phyloP scores from a whole-genome alignment of 2,797 vertebrate genomes.

The Pagetopsis macropterus region DNA sequence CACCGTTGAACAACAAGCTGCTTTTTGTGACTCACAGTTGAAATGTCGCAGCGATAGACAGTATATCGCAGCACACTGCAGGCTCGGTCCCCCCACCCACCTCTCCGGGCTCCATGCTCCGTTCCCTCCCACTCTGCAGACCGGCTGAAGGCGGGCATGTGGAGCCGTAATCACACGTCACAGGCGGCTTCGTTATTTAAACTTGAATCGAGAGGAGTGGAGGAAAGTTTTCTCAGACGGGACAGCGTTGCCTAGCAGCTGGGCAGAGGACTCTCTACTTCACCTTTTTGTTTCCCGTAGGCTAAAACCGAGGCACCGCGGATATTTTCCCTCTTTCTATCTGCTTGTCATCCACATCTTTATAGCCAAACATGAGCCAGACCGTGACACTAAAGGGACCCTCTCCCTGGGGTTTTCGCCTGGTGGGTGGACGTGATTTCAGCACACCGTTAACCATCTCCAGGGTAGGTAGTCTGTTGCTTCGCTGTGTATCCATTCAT shows the following conservation, averaged over 20 bases:
- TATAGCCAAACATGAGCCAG: conserved; percentile 82
- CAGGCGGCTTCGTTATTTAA: conserved; percentile 78
- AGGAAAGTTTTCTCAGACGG: conserved; percentile 62
- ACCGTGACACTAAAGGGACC: conserved; percentile 91
- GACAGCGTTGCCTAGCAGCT: conserved; percentile 78
- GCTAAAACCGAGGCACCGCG: conserved; percentile 15
- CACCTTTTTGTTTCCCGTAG: not conserved
- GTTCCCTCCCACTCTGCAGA: conserved; percentile 40
- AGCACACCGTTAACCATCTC: conserved; percentile 94
- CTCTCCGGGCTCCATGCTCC: conserved; percentile 6
- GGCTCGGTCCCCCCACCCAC: not conserved
- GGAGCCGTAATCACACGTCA: conserved; percentile 72
- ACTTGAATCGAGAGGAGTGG: conserved; percentile 64
- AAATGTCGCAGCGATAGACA: not conserved
- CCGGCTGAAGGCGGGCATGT: conserved; percentile 52
- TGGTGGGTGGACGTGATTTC: conserved; percentile 96
- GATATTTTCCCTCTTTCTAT: conserved; percentile 29
- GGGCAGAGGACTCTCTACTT: conserved; percentile 42
- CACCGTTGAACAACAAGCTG: not conserved
- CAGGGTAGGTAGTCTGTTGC: conserved; percentile 82
- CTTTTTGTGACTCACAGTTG: not conserved
- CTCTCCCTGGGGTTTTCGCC: conserved; percentile 95
- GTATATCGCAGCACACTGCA: not conserved
- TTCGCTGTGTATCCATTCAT: conserved; percentile 39
- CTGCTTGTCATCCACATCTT: conserved; percentile 35